phyloP scores from a whole-genome alignment of 2,888 invertebrate genomes.

The Nemotelus pantherinus region DNA sequence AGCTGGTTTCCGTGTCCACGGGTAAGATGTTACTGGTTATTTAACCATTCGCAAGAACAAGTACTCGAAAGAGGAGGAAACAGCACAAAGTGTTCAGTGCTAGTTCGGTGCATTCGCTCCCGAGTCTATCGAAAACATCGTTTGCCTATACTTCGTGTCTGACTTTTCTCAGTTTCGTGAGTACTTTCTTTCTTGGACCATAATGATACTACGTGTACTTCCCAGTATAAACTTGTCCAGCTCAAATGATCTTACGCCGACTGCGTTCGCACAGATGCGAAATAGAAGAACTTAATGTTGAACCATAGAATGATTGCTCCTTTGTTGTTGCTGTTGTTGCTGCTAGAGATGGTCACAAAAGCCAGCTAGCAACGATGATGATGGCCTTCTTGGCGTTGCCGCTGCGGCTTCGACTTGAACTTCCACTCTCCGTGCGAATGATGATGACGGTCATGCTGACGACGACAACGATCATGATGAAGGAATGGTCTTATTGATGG shows the following conservation, averaged over 20 bases:
- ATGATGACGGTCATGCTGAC: constrained; percentile 12
- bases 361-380: constrained; percentile 20
- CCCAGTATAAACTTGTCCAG: constrained; percentile 37
- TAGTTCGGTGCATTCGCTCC: background rate
- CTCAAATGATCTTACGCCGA: constrained; percentile 17
- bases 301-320: constrained; percentile 17
- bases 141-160: background rate
- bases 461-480: constrained; percentile 23
- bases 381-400: background rate
- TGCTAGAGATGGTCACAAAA: constrained; percentile 1
- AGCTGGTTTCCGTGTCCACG: constrained; percentile 33
- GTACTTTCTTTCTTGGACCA: constrained; percentile 32
- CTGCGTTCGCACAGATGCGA: background rate
- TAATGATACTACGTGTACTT: background rate
- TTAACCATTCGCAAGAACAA: constrained; percentile 26
- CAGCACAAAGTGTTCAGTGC: background rate
- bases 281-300: constrained; percentile 16
- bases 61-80: constrained; percentile 13
- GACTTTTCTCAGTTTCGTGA: constrained; percentile 2
- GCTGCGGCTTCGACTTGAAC: background rate
- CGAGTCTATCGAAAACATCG: constrained; percentile 23
- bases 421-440: constrained; percentile 9
- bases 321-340: background rate
- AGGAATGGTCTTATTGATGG: constrained; percentile 43
- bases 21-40: constrained; percentile 38